Evolutionary conservation across 2,888 invertebrate species (phyloP).

Genomic region (Hecatera dysodea): DNA sequence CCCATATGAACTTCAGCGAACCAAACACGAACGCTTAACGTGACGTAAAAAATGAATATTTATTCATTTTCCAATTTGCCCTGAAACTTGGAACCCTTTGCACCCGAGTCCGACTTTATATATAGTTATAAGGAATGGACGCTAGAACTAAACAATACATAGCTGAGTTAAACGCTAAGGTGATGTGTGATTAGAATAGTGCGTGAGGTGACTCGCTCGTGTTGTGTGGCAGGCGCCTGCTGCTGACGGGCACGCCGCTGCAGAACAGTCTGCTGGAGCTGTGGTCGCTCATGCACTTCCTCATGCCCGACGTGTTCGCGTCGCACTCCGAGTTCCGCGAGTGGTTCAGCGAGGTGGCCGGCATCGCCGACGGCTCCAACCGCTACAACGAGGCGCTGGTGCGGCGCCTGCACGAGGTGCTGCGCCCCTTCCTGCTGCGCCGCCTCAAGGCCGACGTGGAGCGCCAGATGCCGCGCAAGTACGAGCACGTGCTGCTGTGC

Average conservation of each 20-base stretch:
- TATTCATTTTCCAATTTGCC: too few relatives aligned
- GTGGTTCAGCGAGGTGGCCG: constrained; percentile 99
- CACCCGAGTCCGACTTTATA: too few relatives aligned
- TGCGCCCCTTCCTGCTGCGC: constrained; percentile 97
- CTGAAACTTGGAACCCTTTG: too few relatives aligned
- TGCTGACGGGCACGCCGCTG: constrained; percentile 98
- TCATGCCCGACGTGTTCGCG: constrained; percentile 99
- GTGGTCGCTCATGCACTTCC: constrained; percentile 99
- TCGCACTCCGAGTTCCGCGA: constrained; percentile 99
- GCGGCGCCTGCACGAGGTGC: constrained; percentile 90
- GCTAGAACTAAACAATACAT: too few relatives aligned
- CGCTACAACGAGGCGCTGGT: constrained; percentile 80
- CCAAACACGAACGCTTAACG: too few relatives aligned
- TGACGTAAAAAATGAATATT: too few relatives aligned
- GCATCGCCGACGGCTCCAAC: constrained; percentile 78
- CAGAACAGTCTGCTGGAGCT: constrained; percentile 99
- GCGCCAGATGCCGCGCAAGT: constrained; percentile 98
- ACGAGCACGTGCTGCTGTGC: constrained; percentile 98
- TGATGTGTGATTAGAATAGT: too few relatives aligned
- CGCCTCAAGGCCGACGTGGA: constrained; percentile 98
- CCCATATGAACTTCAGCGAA: too few relatives aligned
- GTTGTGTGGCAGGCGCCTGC: constrained; percentile 92
- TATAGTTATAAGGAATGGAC: too few relatives aligned
- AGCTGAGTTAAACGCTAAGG: too few relatives aligned
- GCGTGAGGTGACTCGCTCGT: too few relatives aligned